phyloP scores from a whole-genome alignment of 2,888 invertebrate genomes.

The Caradrina clavipalpis region DNA sequence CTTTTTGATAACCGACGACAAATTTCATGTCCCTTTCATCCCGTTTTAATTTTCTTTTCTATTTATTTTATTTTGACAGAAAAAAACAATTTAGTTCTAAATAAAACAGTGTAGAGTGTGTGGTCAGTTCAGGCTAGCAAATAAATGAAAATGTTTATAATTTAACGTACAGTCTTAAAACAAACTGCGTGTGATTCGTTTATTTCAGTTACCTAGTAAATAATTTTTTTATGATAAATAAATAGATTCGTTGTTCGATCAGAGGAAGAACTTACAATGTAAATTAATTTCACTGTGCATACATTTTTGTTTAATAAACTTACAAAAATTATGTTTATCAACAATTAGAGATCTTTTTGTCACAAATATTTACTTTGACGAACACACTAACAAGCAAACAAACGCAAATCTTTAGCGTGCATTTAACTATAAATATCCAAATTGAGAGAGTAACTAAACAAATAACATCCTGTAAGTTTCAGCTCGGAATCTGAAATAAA shows the following conservation, averaged over 20 bases:
- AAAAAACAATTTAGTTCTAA: not conserved
- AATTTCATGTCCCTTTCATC: too few species aligned
- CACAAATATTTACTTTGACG: too few species aligned
- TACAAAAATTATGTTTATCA: too few species aligned
- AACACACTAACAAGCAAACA: too few species aligned
- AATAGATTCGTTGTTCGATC: not conserved
- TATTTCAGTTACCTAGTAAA: constrained; percentile 9
- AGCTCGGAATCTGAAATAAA: constrained; percentile 51
- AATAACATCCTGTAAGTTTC: constrained; percentile 65
- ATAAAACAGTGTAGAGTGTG: constrained; percentile 17
- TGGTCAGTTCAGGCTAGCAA: constrained; percentile 17
- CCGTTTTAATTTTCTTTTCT: too few species aligned
- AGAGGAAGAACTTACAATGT: not conserved
- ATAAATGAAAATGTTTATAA: constrained; percentile 29
- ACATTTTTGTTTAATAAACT: too few species aligned
- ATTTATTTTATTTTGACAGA: not conserved
- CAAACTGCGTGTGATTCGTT: constrained; percentile 21
- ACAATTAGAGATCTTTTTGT: too few species aligned
- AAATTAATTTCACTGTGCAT: not conserved
- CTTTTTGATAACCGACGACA: too few species aligned
- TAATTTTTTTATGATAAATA: constrained; percentile 29
- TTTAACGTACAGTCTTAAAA: constrained; percentile 22
- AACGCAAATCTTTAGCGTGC: constrained; percentile 1
- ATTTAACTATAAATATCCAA: constrained; percentile 53
- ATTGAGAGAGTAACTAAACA: constrained; percentile 54